A percentile compares a stretch with the other conserved stretches of the same genome.
Evolutionary conservation across 1,140 invertebrate genomes (phyloP).

Genomic region (Onthophagus taurus): DNA sequence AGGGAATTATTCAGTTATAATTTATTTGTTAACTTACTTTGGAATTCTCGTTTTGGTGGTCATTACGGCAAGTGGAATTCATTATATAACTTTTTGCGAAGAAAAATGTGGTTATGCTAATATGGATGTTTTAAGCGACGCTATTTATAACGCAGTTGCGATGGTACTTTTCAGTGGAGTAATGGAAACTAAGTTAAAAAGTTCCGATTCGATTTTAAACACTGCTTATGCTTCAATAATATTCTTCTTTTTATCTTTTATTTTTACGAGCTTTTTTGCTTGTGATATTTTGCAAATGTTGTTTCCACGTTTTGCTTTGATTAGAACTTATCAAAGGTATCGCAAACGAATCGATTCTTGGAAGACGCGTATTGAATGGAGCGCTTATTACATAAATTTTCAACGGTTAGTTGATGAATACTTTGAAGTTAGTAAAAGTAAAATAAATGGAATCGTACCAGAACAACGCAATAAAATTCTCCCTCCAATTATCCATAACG

Average conservation of each 20-base stretch:
- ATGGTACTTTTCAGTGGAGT: no score
- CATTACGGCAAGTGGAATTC: no score
- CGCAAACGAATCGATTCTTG: background rate
- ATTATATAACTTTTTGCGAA: background rate
- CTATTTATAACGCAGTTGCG: no score
- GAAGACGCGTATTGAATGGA: conserved; percentile 2
- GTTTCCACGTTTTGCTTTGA: background rate
- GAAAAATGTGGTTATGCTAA: no score
- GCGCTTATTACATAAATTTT: conserved; percentile 1
- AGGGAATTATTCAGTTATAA: background rate
- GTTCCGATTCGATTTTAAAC: no score
- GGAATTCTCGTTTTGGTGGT: background rate
- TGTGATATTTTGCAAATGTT: conserved; percentile 5
- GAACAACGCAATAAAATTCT: background rate
- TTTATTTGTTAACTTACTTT: background rate
- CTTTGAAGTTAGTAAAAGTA: background rate
- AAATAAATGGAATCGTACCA: background rate
- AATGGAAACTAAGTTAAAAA: no score
- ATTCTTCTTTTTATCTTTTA: no score
- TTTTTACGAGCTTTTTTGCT: background rate
- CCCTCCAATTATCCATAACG: background rate
- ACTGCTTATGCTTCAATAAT: no score
- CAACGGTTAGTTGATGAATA: background rate
- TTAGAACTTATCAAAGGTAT: background rate
- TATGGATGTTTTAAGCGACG: no score